Evolutionary conservation across 2,113 vertebrate genomes (phyloP), one percentile per base, ranked within the genome.

Genomic region (Agelaius tricolor): DNA sequence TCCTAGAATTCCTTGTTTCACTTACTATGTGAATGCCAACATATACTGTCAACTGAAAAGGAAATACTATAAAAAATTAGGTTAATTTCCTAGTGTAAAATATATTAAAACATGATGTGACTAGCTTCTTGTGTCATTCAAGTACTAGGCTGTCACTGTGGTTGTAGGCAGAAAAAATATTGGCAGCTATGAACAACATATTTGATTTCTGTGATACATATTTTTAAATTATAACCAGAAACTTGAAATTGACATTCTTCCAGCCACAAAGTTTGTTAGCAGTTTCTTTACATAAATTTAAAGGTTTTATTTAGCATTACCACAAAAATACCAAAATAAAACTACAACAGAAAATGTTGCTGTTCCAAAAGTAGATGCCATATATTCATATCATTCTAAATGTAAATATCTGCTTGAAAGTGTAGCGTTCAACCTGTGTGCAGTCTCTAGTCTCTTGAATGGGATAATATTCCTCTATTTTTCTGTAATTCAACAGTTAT

Each of bases 181-280:
- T 94, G 89, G 66, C 89, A 95, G 26, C 20, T 73, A 62, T 39
- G 26, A 95, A 79, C 21, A 89, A 47, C 37, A 14, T 63, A 87
- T 57, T 94, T 58, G 13, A 79, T 96, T 89, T 95, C 66, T 62
- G 27, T 54, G 33, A 79, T 87, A 59, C 3, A 11, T 73, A 52
- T 46, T 79, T 91, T 87, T 54, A 58, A 94, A 84, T 93, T 89
- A 51, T 69, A 94, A 76, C 16, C 74, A 96, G 71, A 94, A 79
- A 87, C 24, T 15, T 77, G 37, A 26, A 91, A 66, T 33, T 69
- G 4, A 72, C 39, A 49, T 58, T 77, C 5, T 73, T 90, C 49
- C 33, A 95, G 15, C 7, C 28, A n/a, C 44, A 72, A 21, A 89
- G 66, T 65, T 68, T 73, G 15, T 43, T 89, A 77, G 30, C 19